Percentiles rank a stretch among this genome's conserved stretches.
Evolutionary conservation across 1,140 invertebrate species (phyloP).

Genomic region (Zophobas morio): DNA sequence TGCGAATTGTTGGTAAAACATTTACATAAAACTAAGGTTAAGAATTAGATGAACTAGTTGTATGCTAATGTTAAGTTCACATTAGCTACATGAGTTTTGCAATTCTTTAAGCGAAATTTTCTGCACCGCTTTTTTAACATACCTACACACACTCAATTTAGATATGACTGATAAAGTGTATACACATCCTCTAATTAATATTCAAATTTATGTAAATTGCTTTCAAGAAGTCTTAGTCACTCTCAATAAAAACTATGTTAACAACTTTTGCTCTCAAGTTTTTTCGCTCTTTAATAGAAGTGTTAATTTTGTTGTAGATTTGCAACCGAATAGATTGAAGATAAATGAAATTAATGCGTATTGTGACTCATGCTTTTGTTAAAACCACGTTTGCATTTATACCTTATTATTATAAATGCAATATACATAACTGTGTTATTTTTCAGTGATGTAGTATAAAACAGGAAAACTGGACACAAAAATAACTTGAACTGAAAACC

Average conservation of each 20-base stretch:
- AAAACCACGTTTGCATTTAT: too few species aligned
- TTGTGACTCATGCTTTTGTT: too few species aligned
- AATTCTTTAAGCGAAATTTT: slow-evolving; percentile 33
- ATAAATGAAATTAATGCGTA: too few species aligned
- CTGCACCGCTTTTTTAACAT: slow-evolving; percentile 36
- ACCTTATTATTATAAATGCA: too few species aligned
- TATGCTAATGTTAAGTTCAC: slow-evolving; percentile 17
- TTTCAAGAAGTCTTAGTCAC: slow-evolving; percentile 16
- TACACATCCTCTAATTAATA: slow-evolving; percentile 28
- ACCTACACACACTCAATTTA: slow-evolving; percentile 4
- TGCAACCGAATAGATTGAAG: too few species aligned
- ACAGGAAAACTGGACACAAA: too few species aligned
- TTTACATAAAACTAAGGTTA: slow-evolving; percentile 29
- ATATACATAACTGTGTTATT: too few species aligned
- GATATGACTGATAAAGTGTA: slow-evolving; percentile 11
- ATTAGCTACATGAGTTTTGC: slow-evolving; percentile 24
- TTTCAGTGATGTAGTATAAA: too few species aligned
- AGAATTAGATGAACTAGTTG: slow-evolving; percentile 15
- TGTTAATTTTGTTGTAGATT: too few species aligned
- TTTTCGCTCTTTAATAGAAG: neutral
- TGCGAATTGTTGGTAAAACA: slow-evolving; percentile 8
- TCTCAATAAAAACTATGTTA: slow-evolving; percentile 29
- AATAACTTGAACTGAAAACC: too few species aligned
- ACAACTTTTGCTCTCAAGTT: neutral
- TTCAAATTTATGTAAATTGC: slow-evolving; percentile 29